These are phyloP conservation scores for Aythya baeri DNA, from an alignment of 2,113 vertebrate genomes.

Conservation along the genomic window DNA sequence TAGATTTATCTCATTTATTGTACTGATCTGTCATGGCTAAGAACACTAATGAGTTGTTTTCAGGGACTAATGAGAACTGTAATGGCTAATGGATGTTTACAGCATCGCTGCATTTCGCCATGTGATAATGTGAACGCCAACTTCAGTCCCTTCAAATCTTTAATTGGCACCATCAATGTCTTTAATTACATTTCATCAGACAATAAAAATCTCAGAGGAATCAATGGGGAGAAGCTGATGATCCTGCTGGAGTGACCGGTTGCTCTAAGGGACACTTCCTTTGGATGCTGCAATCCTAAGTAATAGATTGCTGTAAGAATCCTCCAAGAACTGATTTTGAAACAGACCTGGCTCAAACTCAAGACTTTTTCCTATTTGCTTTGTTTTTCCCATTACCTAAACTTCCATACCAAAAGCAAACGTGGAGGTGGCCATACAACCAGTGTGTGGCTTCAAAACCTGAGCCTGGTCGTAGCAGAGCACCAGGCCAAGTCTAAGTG, in stretches of 20 bases:
- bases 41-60: conserved; percentile 93
- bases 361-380: neutral
- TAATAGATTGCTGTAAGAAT: neutral
- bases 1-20: conserved; percentile 91
- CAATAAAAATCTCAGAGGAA: conserved; percentile 67
- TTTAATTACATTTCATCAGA: conserved; percentile 76
- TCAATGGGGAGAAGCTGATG: conserved; percentile 37
- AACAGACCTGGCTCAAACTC: neutral
- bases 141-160: conserved; percentile 69
- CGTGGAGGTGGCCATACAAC: neutral
- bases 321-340: neutral
- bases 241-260: conserved; percentile 25
- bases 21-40: conserved; percentile 91
- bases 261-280: neutral
- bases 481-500: neutral
- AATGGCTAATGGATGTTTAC: conserved; percentile 93
- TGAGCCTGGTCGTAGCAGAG: neutral
- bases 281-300: neutral
- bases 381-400: neutral
- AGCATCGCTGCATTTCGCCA: conserved; percentile 72
- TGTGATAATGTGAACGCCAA: conserved; percentile 70
- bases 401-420: neutral
- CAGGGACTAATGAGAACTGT: conserved; percentile 91
- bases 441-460: neutral
- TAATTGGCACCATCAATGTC: conserved; percentile 84